Evolutionary conservation across 2,113 vertebrate genomes (phyloP), one percentile per base, ranked within the genome.

Genomic region (Amblyopsis rosae): DNA sequence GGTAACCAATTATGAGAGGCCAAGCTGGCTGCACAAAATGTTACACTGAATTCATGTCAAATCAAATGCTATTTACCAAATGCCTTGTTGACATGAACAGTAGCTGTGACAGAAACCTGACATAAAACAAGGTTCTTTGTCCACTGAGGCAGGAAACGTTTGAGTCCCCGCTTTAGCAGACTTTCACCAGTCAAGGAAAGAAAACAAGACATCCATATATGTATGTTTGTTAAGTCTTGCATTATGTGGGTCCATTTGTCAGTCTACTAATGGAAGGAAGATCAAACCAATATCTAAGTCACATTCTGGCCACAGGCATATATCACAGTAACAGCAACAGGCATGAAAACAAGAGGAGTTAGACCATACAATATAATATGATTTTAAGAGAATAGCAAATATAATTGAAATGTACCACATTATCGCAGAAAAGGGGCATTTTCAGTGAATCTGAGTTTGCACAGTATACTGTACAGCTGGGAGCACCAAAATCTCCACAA

Each of bases 201-300:
- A 53, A 50, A 67, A 62, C 74, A 75, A 69, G 76, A 77, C 8
- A 49, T 65, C 50, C 66, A 56, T 46, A 61, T 82, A 81, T 69
- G 70, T 64, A 81, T 70, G 70, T 64, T 16, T 49, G 63, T 77
- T 70, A 80, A 65, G 63, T 72, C 69, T 59, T 11, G 32, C n/a
- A 48, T 54, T 56, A 62, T 35, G 73, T 67, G 16, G 59, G 66
- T 70, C 7, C 15, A 15, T 60, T 53, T 11, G 9, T 46, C 35
- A 3, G 1, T 19, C 35, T 80, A 48, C 32, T 54, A 82, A 76
- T 54, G 67, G 73, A 57, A 72, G 54, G 47, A 72, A 81, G 69
- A 86, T 86, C 82, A 83, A 76, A 88, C 75, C 68, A 64, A 51
- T 41, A 70, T 76, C 81, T 82, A 71, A 79, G 69, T 80, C 62